phyloP scores from a whole-genome alignment of 2,113 vertebrate species.

The Petromus typicus region DNA sequence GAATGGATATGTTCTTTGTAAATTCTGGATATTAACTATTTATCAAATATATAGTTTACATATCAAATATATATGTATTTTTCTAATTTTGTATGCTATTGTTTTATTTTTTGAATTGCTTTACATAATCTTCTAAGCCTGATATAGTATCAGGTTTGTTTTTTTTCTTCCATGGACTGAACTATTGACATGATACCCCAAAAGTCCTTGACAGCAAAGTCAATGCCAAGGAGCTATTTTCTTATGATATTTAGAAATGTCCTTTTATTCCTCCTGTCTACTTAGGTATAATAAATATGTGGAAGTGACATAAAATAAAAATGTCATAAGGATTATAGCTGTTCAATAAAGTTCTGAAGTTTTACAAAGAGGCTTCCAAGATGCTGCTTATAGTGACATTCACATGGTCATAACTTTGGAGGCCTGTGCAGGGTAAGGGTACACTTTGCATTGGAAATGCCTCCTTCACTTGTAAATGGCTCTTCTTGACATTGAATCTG shows the following conservation, averaged over 20 bases:
- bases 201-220: neutral
- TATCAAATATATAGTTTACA: neutral
- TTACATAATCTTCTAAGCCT: neutral
- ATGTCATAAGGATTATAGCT: neutral
- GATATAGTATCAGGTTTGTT: neutral
- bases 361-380: neutral
- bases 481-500: neutral
- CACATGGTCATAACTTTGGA: neutral
- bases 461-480: neutral
- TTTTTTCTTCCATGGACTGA: neutral
- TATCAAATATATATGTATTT: neutral
- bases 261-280: neutral
- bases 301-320: neutral
- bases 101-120: neutral
- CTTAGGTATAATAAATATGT: neutral
- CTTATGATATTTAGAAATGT: neutral
- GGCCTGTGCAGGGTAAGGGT: neutral
- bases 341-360: neutral
- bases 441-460: neutral
- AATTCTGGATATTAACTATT: neutral
- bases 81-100: neutral
- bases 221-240: neutral
- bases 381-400: neutral
- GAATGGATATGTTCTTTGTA: neutral
- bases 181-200: neutral